Percentiles rank a stretch among this genome's conserved stretches.
These are phyloP conservation scores for Cosmia pyralina DNA, from an alignment of 2,888 invertebrate genomes.

Conservation along the genomic window DNA sequence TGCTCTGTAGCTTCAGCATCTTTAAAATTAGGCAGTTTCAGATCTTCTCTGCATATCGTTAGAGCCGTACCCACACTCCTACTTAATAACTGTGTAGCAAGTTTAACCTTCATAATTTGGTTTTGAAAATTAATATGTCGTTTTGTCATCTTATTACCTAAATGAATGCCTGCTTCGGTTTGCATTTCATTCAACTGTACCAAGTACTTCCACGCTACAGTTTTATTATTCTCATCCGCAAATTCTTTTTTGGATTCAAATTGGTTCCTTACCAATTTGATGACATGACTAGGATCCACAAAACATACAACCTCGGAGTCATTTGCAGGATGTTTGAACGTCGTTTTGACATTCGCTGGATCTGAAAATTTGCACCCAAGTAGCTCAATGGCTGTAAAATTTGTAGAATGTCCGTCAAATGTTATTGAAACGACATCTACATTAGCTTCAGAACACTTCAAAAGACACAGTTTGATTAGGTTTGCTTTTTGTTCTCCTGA, in stretches of 20 bases:
- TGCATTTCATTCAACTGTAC: slow-evolving; percentile 7
- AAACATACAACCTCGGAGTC: neutral
- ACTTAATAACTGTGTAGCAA: slow-evolving; percentile 9
- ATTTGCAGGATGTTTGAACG: neutral
- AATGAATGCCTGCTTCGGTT: slow-evolving; percentile 10
- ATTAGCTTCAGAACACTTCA: neutral
- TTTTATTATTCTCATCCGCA: slow-evolving; percentile 1
- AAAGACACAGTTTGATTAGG: slow-evolving; percentile 10
- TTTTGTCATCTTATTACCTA: slow-evolving; percentile 7
- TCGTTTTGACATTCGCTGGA: neutral
- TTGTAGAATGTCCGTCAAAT: too few species aligned
- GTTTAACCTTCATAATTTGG: slow-evolving; percentile 13
- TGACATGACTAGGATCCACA: slow-evolving; percentile 12
- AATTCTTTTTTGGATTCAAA: slow-evolving; percentile 17
- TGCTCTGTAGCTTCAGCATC: neutral
- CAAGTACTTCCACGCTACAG: neutral
- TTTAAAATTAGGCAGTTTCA: slow-evolving; percentile 5
- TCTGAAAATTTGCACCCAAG: too few species aligned
- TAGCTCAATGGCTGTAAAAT: too few species aligned
- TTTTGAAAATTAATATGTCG: slow-evolving; percentile 17
- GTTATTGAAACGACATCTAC: too few species aligned
- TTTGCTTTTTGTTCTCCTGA: slow-evolving; percentile 12
- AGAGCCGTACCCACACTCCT: slow-evolving; percentile 2
- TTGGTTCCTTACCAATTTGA: slow-evolving; percentile 7
- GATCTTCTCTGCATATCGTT: slow-evolving; percentile 8